Evolutionary conservation across 2,113 vertebrate genomes (phyloP).

Genomic region (Dromiciops gliroides): DNA sequence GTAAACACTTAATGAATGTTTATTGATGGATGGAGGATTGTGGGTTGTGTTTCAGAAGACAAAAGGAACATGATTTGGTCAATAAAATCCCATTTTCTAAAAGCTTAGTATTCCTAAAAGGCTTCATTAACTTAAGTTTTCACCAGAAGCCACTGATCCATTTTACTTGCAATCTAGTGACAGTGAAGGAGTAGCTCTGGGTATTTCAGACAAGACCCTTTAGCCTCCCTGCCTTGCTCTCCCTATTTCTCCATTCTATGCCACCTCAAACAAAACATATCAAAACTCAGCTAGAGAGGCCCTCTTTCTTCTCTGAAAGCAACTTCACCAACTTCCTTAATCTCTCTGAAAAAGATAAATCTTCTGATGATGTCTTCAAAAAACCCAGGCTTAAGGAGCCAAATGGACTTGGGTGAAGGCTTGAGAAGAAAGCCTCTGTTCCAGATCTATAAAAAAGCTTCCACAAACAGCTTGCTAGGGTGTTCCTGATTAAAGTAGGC

Average conservation of each 20-base stretch:
- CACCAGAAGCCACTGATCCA: not conserved
- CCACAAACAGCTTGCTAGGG: too few relatives aligned
- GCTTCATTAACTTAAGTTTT: not conserved
- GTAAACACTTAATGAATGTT: not conserved
- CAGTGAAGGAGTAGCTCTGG: too few relatives aligned
- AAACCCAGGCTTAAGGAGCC: not conserved
- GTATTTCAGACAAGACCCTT: too few relatives aligned
- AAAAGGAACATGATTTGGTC: not conserved
- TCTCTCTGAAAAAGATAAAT: not conserved
- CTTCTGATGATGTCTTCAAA: not conserved
- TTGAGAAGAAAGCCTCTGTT: conserved; percentile 34
- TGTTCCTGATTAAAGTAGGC: too few relatives aligned
- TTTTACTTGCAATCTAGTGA: not conserved
- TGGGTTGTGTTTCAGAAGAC: not conserved
- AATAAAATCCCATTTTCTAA: not conserved
- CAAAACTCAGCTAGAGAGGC: not conserved
- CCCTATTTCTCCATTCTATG: not conserved
- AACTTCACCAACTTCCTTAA: not conserved
- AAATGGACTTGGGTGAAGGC: conserved; percentile 23
- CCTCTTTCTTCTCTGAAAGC: not conserved
- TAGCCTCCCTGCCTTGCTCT: not conserved
- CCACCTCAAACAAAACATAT: not conserved
- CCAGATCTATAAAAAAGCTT: too few relatives aligned
- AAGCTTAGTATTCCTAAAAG: not conserved
- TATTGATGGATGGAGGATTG: not conserved